Evolutionary conservation across 2,797 vertebrate genomes (phyloP).

Genomic region (Psittacula derbiana): DNA sequence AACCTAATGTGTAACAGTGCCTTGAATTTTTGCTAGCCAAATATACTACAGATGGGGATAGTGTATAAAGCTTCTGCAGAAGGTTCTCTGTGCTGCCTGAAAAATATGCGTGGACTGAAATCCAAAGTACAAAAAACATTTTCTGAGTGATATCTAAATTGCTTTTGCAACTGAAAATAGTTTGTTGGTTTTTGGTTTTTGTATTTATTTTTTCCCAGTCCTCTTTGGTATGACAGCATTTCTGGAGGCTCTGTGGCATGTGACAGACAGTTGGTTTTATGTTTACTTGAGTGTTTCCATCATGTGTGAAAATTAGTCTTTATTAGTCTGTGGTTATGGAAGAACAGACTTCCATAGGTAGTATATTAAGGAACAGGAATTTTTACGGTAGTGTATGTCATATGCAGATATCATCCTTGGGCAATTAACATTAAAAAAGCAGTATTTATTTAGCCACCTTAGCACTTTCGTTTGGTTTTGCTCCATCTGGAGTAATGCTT

Average conservation of each 20-base stretch:
- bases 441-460: neutral
- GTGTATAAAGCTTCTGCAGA: neutral
- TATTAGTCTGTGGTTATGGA: neutral
- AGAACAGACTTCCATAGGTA: neutral
- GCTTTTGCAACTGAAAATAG: neutral
- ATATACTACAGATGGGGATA: neutral
- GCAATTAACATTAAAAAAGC: neutral
- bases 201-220: neutral
- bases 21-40: neutral
- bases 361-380: neutral
- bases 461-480: neutral
- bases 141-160: neutral
- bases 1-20: neutral
- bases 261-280: neutral
- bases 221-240: neutral
- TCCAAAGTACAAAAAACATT: neutral
- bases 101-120: neutral
- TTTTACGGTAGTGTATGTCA: neutral
- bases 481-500: neutral
- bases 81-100: neutral
- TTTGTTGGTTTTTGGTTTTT: neutral
- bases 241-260: neutral
- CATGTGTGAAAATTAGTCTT: neutral
- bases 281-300: neutral
- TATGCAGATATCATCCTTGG: neutral